These are phyloP conservation scores for Leucosticte australis DNA, from an alignment of 2,113 vertebrate genomes.

Conservation along the genomic window DNA sequence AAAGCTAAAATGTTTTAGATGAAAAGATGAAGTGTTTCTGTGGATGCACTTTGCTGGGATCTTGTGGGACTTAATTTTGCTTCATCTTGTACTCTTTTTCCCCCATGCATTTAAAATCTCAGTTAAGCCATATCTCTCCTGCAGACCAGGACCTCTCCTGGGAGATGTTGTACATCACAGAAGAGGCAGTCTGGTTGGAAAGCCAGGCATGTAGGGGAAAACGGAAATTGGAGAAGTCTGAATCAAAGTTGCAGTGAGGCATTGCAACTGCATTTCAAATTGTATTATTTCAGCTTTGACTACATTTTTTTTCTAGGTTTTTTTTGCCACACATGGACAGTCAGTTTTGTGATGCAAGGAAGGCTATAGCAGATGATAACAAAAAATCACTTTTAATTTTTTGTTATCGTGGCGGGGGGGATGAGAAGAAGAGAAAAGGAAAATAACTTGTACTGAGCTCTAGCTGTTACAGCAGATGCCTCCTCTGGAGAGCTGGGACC, in stretches of 20 bases:
- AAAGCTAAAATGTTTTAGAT: neutral
- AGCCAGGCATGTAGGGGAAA: neutral
- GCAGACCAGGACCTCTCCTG: neutral
- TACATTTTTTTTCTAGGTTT: neutral
- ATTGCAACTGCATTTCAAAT: neutral
- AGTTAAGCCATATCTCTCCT: neutral
- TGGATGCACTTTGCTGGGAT: neutral
- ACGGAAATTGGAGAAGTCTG: neutral
- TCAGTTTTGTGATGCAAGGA: neutral
- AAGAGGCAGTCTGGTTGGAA: neutral
- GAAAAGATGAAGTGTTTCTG: neutral
- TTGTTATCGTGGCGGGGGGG: no score
- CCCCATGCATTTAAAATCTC: neutral
- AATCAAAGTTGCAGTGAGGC: neutral
- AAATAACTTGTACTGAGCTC: neutral
- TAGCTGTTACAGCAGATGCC: neutral
- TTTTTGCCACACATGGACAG: neutral
- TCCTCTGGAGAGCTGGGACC: neutral
- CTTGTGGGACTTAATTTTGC: neutral
- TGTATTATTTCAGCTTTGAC: neutral
- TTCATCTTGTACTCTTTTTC: neutral
- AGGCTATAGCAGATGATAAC: neutral
- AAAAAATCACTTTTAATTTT: neutral
- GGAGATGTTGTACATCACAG: neutral
- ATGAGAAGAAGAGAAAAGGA: neutral